phyloP scores from a whole-genome alignment of 1,140 invertebrate genomes.

The Pachypeltis micranthus region DNA sequence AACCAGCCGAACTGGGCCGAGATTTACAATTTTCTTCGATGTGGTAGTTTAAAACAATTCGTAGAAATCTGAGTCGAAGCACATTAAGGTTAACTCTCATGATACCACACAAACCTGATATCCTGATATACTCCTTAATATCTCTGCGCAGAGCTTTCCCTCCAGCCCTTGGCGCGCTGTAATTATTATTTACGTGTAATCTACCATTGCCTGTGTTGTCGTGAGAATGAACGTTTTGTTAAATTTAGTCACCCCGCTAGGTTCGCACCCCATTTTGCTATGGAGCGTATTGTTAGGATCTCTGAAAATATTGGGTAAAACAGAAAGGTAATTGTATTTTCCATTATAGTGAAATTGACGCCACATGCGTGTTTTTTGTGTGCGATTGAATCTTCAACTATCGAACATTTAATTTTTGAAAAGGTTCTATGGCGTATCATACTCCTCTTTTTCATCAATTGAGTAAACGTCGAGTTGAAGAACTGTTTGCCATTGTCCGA shows the following conservation, averaged over 20 bases:
- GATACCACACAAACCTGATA: too few relatives aligned
- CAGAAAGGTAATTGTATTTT: slow-evolving; percentile 34
- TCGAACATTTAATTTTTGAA: slow-evolving; percentile 32
- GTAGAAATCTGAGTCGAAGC: too few relatives aligned
- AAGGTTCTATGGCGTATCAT: slow-evolving; percentile 32
- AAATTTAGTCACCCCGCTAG: slow-evolving; percentile 29
- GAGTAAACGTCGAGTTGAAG: slow-evolving; percentile 29
- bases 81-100: too few relatives aligned
- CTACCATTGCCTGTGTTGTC: too few relatives aligned
- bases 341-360: slow-evolving; percentile 35
- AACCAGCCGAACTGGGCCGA: too few relatives aligned
- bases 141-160: too few relatives aligned
- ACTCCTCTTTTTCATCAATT: slow-evolving; percentile 29
- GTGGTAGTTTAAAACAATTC: too few relatives aligned
- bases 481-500: slow-evolving; percentile 27
- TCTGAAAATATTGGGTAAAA: slow-evolving; percentile 31
- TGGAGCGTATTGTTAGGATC: slow-evolving; percentile 37
- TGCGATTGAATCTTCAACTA: slow-evolving; percentile 36
- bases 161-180: too few relatives aligned
- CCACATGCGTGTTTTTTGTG: slow-evolving; percentile 34
- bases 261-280: slow-evolving; percentile 35
- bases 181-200: too few relatives aligned
- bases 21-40: too few relatives aligned
- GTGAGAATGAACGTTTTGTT: slow-evolving; percentile 28
- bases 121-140: too few relatives aligned